These are phyloP conservation scores for Prolemur simus DNA, from an alignment of 2,113 vertebrate genomes.

Conservation along the genomic window DNA sequence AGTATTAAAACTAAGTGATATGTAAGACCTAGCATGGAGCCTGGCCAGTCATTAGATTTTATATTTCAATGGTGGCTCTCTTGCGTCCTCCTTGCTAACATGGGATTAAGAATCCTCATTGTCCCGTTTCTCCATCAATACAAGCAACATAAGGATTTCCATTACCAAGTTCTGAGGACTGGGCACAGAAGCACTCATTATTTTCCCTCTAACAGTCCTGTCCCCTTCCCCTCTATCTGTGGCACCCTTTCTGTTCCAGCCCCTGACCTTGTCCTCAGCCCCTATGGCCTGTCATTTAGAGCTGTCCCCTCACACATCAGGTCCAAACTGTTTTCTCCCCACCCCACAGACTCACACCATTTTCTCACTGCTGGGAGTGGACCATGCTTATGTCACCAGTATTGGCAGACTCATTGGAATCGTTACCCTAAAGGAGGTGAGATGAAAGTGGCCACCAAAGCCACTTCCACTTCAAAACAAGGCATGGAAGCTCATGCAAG, in stretches of 20 bases:
- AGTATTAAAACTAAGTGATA: neutral
- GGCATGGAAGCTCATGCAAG: neutral
- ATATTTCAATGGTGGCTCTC: neutral
- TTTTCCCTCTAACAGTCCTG: neutral
- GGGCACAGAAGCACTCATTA: neutral
- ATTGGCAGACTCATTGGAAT: slow-evolving; percentile 96
- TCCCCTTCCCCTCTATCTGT: neutral
- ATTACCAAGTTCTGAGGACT: neutral
- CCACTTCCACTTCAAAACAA: neutral
- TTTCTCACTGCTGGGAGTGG: slow-evolving; percentile 96
- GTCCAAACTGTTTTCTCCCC: neutral
- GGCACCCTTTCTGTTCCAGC: neutral
- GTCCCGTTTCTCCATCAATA: neutral
- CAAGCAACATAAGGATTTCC: neutral
- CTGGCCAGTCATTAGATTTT: neutral
- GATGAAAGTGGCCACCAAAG: slow-evolving; percentile 5
- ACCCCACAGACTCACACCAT: slow-evolving; percentile 94
- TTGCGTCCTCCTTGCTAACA: neutral
- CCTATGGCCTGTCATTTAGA: neutral
- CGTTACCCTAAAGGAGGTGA: slow-evolving; percentile 97
- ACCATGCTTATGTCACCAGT: slow-evolving; percentile 98
- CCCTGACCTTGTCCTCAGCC: neutral
- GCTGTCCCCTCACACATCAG: neutral
- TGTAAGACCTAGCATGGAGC: neutral
- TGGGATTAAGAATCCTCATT: neutral